Conservation (phyloP, 2,888 invertebrate genomes). For the Autographa gamma region DNA sequence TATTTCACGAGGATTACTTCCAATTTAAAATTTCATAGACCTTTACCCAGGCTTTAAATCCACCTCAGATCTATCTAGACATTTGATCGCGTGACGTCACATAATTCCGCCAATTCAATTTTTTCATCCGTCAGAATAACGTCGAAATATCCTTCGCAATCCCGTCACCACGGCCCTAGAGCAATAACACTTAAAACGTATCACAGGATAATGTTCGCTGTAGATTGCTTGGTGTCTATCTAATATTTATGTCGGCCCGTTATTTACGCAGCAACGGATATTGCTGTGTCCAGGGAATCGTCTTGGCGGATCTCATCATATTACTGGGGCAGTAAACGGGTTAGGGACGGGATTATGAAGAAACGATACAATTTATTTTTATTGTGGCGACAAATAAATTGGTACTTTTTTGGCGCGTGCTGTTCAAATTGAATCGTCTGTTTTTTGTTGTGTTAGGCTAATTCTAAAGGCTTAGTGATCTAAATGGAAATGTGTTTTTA, state of each 20-base stretch:
- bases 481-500: slow-evolving; percentile 27
- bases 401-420: slow-evolving; percentile 40
- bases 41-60: not conserved
- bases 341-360: slow-evolving; percentile 61
- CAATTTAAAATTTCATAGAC: not conserved
- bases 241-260: slow-evolving; percentile 76
- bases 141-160: slow-evolving; percentile 24
- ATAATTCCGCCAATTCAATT: slow-evolving; percentile 49
- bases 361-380: slow-evolving; percentile 61
- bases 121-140: slow-evolving; percentile 29
- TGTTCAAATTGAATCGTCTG: slow-evolving; percentile 54
- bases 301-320: slow-evolving; percentile 70
- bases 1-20: no score
- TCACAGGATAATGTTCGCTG: slow-evolving; percentile 66
- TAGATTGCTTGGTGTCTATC: slow-evolving; percentile 78
- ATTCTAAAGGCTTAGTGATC: slow-evolving; percentile 14
- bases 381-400: slow-evolving; percentile 57
- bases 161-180: slow-evolving; percentile 22
- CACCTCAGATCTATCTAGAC: not conserved
- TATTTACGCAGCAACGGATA: slow-evolving; percentile 76
- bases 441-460: slow-evolving; percentile 24
- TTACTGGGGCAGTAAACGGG: slow-evolving; percentile 67
- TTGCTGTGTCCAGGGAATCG: slow-evolving; percentile 71
- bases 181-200: slow-evolving; percentile 70
- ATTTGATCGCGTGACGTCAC: slow-evolving; percentile 29